Evolutionary conservation across 2,888 invertebrate species (phyloP).

Genomic region (Trachelus tabidus): DNA sequence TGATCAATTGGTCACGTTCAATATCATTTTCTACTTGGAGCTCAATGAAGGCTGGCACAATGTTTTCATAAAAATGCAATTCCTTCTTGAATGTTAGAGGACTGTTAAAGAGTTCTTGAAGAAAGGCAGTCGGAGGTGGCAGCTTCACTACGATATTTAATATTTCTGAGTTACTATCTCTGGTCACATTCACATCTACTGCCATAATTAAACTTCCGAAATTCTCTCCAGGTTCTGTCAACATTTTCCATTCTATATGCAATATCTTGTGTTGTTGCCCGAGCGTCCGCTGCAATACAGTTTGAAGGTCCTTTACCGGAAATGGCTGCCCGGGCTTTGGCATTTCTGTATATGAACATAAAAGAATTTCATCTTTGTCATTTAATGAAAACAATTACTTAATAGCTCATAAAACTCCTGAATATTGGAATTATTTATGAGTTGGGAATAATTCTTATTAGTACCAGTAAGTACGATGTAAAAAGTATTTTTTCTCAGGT

Average conservation of each 20-base stretch:
- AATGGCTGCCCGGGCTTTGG: conserved; percentile 31
- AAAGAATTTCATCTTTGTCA: no score
- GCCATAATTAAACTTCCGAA: conserved; percentile 60
- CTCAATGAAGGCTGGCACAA: conserved; percentile 49
- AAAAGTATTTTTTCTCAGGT: no score
- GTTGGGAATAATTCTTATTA: no score
- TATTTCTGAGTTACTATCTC: conserved; percentile 36
- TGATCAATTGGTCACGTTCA: conserved; percentile 38
- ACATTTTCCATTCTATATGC: conserved; percentile 52
- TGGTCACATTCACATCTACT: conserved; percentile 39
- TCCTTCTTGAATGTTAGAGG: conserved; percentile 59
- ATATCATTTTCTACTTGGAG: conserved; percentile 46
- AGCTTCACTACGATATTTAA: conserved; percentile 57
- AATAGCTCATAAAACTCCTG: no score
- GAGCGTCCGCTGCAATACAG: conserved; percentile 41
- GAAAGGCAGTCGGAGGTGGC: conserved; percentile 55
- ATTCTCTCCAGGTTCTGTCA: conserved; percentile 63
- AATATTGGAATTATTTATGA: no score
- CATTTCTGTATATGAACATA: conserved; percentile 27
- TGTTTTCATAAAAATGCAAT: conserved; percentile 51
- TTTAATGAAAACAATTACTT: no score
- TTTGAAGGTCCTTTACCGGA: conserved; percentile 50
- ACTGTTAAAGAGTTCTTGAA: conserved; percentile 57
- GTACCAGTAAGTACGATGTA: no score
- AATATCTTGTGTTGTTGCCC: conserved; percentile 42